Base-by-base conservation (phyloP, 30 jellyfish, hydroid and myxozoan species). In the Rhopilema esculentum region DNA sequence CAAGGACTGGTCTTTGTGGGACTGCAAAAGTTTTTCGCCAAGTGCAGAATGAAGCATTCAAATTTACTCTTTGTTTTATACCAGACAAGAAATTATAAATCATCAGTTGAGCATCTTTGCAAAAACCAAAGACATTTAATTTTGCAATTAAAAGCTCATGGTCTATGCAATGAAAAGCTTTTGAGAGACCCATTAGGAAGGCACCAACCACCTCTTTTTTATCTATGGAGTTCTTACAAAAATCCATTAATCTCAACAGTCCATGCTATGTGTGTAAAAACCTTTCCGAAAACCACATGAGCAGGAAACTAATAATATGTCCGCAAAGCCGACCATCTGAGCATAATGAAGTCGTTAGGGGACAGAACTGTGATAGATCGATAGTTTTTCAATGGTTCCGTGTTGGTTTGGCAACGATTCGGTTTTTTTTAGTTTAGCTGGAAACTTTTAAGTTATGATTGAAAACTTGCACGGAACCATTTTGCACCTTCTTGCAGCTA, bases 41-140 rank as follows among this genome's bases (percentile, higher is more conserved):
- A 79, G 33, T 48, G 62, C 53, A 27, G 82, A 68, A 29, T 64
- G 68, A 83, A 70, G 53, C 89, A 64, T 40, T 63, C 21, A 51
- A 9, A 9, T 69, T 18, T 4, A 69, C 49, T 69, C 9, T 73
- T 22, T 76, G 79, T 31, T 40, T 8, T 71, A 16, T 32, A 28
- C 26, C 71, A 26, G 68, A 17, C 82, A 71, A 27, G 27, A 12
- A 65, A 65, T 23, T 65, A 65, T 65, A 65, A 65, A 22, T 65
- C 76, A 65, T 65, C 19, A 65, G 76, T 23, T 12, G 76, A 65
- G 76, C 76, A 65, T 17, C 76, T 23, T 65, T 23, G 22, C 8
- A 65, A 65, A 65, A 12, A 12, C 76, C 76, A 65, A 12, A 65
- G 8, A 27, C 19, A 27, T 23, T 23, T 65, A 65, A 65, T 65